Evolutionary conservation across 2,113 vertebrate genomes (phyloP).

Genomic region (Saccopteryx bilineata): DNA sequence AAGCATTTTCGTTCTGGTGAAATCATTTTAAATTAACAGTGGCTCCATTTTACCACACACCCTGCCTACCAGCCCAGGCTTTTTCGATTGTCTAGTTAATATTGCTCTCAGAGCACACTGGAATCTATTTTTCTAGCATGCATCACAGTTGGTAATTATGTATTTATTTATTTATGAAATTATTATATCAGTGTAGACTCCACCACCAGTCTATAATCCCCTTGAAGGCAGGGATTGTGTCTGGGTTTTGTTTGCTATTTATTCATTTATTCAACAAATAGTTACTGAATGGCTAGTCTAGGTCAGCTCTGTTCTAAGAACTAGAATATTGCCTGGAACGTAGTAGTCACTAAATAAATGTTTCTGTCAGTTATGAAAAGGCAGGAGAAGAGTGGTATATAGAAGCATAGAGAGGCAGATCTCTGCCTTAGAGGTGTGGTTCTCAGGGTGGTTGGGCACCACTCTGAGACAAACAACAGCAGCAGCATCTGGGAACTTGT

Average conservation of each 20-base stretch:
- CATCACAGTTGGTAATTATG: neutral
- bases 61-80: neutral
- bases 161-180: neutral
- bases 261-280: neutral
- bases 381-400: neutral
- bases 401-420: neutral
- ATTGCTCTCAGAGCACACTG: neutral
- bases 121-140: neutral
- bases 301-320: neutral
- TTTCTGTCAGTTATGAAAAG: neutral
- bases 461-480: neutral
- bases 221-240: neutral
- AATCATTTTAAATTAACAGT: neutral
- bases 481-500: neutral
- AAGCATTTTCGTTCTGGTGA: neutral
- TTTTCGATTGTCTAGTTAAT: neutral
- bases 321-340: neutral
- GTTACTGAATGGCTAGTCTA: neutral
- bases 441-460: neutral
- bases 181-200: neutral
- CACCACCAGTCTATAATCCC: neutral
- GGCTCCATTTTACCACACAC: neutral
- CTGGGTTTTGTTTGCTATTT: neutral
- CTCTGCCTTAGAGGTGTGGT: neutral
- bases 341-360: neutral